Base-by-base conservation (phyloP, 2,888 invertebrate genomes). In the Ormyrus pomaceus region DNA sequence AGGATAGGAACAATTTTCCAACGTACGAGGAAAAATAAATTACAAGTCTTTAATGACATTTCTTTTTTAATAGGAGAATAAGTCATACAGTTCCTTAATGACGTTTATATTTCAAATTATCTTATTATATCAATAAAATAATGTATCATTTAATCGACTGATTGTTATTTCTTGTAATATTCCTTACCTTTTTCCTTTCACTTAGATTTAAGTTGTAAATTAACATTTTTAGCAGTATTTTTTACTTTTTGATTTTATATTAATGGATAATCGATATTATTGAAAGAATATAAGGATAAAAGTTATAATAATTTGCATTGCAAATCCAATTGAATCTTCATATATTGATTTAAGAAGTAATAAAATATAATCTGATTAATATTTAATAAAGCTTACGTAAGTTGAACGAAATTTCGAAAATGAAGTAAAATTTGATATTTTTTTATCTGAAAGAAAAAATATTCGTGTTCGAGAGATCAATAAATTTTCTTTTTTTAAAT, bases 41-140 rank as follows among this genome's bases (percentile, higher is more conserved):
- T 51, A 71, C 68, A 69, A 84, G 83, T 84, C 83, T 84, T 82
- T 77, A 83, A 82, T 83, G 84, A 85, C 83, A 77, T 86, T 85
- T 86, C 84, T 86, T 84, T 85, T 86, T 86, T 86, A 86, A 79
- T 84, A 85, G 83, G 84, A 84, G 84, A 86, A 86, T 85, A 86
- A 86, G 86, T 88, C 86, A 86, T 83, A 89, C 85, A 89, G 88
- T 89, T 89, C 89, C 89, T 89, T 87, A 83, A 88, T 88, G 75
- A 75, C 75, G 88, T 88, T 88, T 88, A 87, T 88, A 85, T 85
- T 86, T 82, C 83, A 86, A 88, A 87, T 85, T 87, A 88, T 86
- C 86, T 88, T 88, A 88, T 86, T 85, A 86, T 87, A 88, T 85
- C 83, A 89, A 89, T 88, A 88, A 88, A 89, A 84, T 77, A 83